phyloP scores from a whole-genome alignment of 1,140 invertebrate genomes.

The Drosophila tristis region DNA sequence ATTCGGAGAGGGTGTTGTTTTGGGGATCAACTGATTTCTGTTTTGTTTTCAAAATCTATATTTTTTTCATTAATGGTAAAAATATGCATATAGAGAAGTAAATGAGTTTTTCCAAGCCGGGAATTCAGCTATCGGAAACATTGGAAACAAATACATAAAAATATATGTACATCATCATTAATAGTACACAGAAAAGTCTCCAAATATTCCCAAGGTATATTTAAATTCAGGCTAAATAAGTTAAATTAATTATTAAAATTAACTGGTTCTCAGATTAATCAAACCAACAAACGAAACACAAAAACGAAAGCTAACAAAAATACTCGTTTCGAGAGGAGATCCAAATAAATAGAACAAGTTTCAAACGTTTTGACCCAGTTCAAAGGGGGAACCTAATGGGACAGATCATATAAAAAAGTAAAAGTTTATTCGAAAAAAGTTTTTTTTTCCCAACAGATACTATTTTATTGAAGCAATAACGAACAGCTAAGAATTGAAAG shows the following conservation, averaged over 20 bases:
- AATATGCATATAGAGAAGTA: neutral
- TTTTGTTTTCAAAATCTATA: neutral
- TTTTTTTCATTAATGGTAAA: too few species aligned
- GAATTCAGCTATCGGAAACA: too few species aligned
- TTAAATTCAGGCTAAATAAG: too few species aligned
- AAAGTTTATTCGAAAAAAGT: conserved; percentile 40
- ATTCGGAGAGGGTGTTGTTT: conserved; percentile 2
- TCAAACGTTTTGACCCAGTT: conserved; percentile 14
- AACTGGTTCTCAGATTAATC: too few species aligned
- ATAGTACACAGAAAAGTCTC: too few species aligned
- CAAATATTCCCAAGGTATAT: too few species aligned
- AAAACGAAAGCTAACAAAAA: neutral
- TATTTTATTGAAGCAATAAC: neutral
- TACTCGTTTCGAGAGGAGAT: too few species aligned
- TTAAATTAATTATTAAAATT: too few species aligned
- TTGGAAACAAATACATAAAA: too few species aligned
- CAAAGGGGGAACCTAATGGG: conserved; percentile 9
- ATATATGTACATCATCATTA: too few species aligned
- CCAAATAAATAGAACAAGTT: neutral
- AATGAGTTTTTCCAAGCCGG: too few species aligned
- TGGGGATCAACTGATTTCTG: neutral
- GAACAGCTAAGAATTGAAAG: conserved; percentile 3
- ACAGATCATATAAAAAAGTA: conserved; percentile 16
- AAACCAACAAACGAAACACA: neutral
- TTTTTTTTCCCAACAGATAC: neutral